Evolutionary conservation across 2,797 vertebrate species (phyloP).

Genomic region (Trachops cirrhosus): DNA sequence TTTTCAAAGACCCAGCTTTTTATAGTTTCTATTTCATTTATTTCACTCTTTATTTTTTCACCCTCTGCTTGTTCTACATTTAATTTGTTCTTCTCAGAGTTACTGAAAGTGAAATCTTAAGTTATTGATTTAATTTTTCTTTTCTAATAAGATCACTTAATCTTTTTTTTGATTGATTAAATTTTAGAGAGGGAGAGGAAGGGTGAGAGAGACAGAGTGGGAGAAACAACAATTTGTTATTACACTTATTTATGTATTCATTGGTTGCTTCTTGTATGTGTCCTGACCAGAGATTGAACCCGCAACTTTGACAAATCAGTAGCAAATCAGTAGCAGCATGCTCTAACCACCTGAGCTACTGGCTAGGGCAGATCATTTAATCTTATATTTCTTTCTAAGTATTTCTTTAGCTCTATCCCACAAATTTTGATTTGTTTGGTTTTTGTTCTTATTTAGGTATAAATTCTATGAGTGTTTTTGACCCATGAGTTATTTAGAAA

Average conservation of each 20-base stretch:
- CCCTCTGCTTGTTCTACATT: neutral
- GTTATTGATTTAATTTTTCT: neutral
- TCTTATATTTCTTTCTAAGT: neutral
- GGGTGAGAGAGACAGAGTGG: too few relatives aligned
- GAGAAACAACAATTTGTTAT: too few relatives aligned
- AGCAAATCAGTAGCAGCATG: too few relatives aligned
- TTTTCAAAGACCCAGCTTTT: neutral
- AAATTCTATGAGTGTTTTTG: conserved; percentile 3
- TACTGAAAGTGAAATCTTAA: conserved; percentile 12
- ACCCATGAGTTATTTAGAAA: neutral
- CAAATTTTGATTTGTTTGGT: neutral
- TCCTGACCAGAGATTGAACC: too few relatives aligned
- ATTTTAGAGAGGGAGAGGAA: too few relatives aligned
- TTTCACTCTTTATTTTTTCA: neutral
- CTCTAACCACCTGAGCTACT: too few relatives aligned
- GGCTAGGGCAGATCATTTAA: neutral
- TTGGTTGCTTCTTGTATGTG: too few relatives aligned
- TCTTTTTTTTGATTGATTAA: too few relatives aligned
- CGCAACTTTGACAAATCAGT: too few relatives aligned
- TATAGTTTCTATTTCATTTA: neutral
- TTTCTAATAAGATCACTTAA: neutral
- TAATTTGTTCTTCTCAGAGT: neutral
- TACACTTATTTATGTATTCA: too few relatives aligned
- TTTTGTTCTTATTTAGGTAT: neutral
- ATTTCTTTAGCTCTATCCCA: neutral